Base-by-base conservation (phyloP, 1,140 invertebrate genomes). In the Scylla paramamosain region DNA sequence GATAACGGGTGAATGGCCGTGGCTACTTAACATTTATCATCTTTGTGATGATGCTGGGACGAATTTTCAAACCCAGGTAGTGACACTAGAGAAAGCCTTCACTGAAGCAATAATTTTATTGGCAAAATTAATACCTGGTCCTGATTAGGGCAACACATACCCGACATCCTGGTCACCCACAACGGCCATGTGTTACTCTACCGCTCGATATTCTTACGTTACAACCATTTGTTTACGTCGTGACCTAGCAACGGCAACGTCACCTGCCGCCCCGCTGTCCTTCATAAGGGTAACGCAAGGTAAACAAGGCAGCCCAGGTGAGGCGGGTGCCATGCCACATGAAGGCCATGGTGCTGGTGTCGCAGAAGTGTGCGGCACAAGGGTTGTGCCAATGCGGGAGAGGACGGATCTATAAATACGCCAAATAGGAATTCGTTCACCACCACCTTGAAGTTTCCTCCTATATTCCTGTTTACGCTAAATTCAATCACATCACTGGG, bases 361-460 rank as follows among this genome's bases (percentile, higher is more conserved):
- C 32, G 8, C 32, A 89, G 87, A n/a, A n/a, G 67, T 77, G 67
- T 77, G 67, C 67, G n/a, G n/a, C 25, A 77, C 12, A 77, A 28
- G 28, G 25, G 92, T 28, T 93, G 45, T 39, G 82, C 67, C 92
- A 93, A 84, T 84, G 82, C 39, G 93, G 93, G 86, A 91, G 93
- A 94, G 48, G 88, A 94, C 84, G 52, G 88, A 91, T 94, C 93
- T 94, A 94, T 94, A 94, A 94, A 94, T 94, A 94, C 67, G 67
- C 93, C 52, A 91, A 93, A 48, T 89, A 94, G 93, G 93, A 90
- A 94, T 89, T 91, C 87, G 93, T 94, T 94, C 88, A 93, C 86
- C 46, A 48, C 93, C 59, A 48, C 87, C 31, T 84, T 82, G 32
- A 20, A 20, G 28, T 10, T 29, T 89, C 87, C 4, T 29, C 14